Base-by-base conservation (phyloP, 2,888 invertebrate genomes). In the Cephus runcator region DNA sequence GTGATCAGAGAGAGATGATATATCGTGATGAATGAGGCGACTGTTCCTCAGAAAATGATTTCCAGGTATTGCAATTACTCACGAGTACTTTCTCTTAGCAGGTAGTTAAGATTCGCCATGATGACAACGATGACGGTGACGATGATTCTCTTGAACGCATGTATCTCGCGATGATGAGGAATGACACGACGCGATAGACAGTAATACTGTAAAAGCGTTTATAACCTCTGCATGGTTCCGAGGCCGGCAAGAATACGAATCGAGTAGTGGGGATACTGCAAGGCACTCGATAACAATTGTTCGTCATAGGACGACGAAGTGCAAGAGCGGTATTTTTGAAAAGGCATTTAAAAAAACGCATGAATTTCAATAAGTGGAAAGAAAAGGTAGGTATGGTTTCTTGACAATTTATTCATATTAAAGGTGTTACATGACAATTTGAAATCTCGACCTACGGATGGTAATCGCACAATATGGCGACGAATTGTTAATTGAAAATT, bases 71-170 rank as follows among this genome's bases (percentile, higher is more conserved):
- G 31, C 69, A 40, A 75, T 75, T 76, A 88, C 89, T 87, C 81
- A 89, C 89, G 81, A 76, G 77, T 79, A 77, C 81, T 83, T 81
- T 83, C 82, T 77, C 83, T 81, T 77, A 82, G 83, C 79, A 89
- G 79, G 82, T 83, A 83, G 34, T 81, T 77, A 73, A 87, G 76
- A 81, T 83, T 77, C 82, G 87, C 87, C 89, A 89, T 89, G 73
- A 80, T 84, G 56, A 56, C 56, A 23, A 23, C 23, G 56, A 56
- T 56, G 9, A 56, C 56, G 23, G 23, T 23, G 56, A 56, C 4
- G 15, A 40, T 40, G 15, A 40, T 56, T 9, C 23, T 56, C 23
- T 56, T 23, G 23, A 23, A 23, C 23, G 23, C 56, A 56, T 56
- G 56, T 56, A 56, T 56, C 56, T 15, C 9, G 23, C 56, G 56